These are phyloP conservation scores for Megaceryle torquata DNA, from an alignment of 2,113 vertebrate genomes.

Conservation along the genomic window DNA sequence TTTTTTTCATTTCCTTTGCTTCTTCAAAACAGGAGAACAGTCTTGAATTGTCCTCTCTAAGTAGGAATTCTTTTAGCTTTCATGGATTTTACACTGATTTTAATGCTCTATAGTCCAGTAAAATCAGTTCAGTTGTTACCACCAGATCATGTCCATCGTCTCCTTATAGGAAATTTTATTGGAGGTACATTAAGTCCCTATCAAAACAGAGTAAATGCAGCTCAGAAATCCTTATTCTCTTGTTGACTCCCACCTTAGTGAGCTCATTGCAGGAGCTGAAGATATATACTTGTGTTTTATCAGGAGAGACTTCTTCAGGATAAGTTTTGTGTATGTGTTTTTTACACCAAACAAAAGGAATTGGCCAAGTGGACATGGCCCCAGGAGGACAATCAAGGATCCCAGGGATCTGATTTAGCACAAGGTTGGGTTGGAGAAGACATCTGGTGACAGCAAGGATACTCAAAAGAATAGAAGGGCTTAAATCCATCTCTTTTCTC, in stretches of 20 bases:
- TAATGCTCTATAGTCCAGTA: not conserved
- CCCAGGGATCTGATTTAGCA: not conserved
- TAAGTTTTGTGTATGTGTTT: not conserved
- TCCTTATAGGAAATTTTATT: not conserved
- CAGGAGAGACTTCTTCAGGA: not conserved
- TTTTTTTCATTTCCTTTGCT: not conserved
- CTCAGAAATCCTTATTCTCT: not conserved
- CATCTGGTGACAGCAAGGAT: not conserved
- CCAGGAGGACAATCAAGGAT: not conserved
- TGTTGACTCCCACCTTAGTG: not conserved
- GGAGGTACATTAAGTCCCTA: not conserved
- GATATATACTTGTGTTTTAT: not conserved
- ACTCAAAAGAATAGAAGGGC: not conserved
- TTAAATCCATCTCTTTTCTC: not conserved
- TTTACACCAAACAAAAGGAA: not conserved
- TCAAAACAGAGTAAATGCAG: not conserved
- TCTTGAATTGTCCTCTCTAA: not conserved
- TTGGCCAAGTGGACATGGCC: fast-evolving
- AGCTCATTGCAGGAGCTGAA: not conserved
- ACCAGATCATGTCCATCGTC: not conserved
- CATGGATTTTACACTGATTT: not conserved
- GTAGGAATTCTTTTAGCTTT: not conserved
- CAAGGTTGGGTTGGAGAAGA: not conserved
- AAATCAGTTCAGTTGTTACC: not conserved
- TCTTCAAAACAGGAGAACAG: not conserved